These are phyloP conservation scores for Platypus cylindrus DNA, from an alignment of 2,888 invertebrate species.

Conservation along the genomic window DNA sequence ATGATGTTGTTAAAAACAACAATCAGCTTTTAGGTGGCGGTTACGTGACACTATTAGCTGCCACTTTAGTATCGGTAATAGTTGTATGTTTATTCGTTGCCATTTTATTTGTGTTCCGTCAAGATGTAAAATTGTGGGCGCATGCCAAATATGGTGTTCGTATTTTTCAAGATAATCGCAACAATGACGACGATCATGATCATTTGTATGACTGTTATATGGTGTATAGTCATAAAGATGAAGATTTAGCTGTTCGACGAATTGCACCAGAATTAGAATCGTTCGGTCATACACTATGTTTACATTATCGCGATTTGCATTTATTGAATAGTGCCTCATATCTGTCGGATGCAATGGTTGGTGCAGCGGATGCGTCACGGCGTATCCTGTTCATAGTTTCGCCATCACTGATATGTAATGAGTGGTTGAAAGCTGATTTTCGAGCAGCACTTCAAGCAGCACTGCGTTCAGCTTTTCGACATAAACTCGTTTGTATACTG, in stretches of 20 bases:
- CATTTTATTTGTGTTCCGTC: constrained; percentile 59
- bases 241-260: constrained; percentile 53
- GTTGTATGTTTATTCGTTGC: constrained; percentile 56
- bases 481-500: constrained; percentile 46
- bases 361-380: constrained; percentile 50
- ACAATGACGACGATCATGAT: constrained; percentile 31
- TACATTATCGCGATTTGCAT: constrained; percentile 52
- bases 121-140: constrained; percentile 67
- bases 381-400: constrained; percentile 71
- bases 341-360: constrained; percentile 47
- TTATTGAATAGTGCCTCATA: constrained; percentile 48
- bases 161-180: constrained; percentile 46
- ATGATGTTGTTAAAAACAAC: constrained; percentile 45
- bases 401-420: constrained; percentile 66
- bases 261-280: constrained; percentile 64
- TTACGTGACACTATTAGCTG: constrained; percentile 63
- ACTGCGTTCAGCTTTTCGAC: constrained; percentile 52
- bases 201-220: constrained; percentile 71
- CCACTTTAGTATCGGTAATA: constrained; percentile 55
- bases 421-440: constrained; percentile 74
- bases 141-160: constrained; percentile 67
- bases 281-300: constrained; percentile 51
- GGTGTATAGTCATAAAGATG: constrained; percentile 73
- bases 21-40: constrained; percentile 50
- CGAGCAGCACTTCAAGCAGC: constrained; percentile 68